Evolutionary conservation across 2,888 invertebrate species (phyloP).

Genomic region (Parnassius mnemosyne): DNA sequence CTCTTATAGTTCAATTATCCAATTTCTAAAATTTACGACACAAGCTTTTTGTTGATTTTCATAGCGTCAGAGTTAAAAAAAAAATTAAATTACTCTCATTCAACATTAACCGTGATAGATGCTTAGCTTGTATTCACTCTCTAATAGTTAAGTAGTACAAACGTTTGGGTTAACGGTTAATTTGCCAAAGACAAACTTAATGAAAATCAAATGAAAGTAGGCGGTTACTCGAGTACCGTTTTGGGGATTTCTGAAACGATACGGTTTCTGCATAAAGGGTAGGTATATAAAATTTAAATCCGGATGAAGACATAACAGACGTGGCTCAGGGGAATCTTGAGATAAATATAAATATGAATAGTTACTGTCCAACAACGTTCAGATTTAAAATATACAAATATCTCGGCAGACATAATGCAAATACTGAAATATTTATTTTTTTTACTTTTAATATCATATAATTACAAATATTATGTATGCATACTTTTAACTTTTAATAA

Average conservation of each 20-base stretch:
- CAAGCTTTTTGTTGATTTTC: conserved; percentile 61
- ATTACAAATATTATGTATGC: no score
- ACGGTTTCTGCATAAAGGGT: neutral
- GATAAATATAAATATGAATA: no score
- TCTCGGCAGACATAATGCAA: no score
- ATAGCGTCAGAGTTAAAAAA: conserved; percentile 54
- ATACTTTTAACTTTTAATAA: no score
- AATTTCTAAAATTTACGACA: conserved; percentile 63
- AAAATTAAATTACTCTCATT: conserved; percentile 63
- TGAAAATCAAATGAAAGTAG: conserved; percentile 64
- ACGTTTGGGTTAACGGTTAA: conserved; percentile 52
- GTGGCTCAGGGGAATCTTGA: no score
- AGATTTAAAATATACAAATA: no score
- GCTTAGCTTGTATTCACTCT: conserved; percentile 48
- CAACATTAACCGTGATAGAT: conserved; percentile 46
- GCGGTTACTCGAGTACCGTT: conserved; percentile 44
- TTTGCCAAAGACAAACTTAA: conserved; percentile 58
- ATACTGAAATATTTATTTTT: no score
- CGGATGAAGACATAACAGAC: neutral
- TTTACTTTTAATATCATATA: no score
- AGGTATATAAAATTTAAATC: neutral
- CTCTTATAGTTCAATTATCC: conserved; percentile 70
- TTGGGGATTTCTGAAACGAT: conserved; percentile 33
- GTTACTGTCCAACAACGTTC: no score
- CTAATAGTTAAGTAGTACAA: conserved; percentile 39